phyloP scores from a whole-genome alignment of 2,113 vertebrate genomes.

The Chloropsis cyanopogon region DNA sequence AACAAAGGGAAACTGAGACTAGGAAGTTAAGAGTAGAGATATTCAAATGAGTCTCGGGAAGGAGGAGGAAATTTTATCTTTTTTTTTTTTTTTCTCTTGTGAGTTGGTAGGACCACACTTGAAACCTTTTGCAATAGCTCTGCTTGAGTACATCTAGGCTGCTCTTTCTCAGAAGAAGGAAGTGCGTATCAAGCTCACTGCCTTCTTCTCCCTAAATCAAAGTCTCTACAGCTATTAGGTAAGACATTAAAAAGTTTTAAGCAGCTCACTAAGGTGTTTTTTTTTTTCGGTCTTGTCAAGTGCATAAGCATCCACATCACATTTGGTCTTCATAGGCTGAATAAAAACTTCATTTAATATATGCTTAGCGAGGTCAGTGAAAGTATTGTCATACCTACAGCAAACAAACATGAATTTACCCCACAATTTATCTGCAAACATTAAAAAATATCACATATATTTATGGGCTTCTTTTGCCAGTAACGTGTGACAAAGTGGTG shows the following conservation, averaged over 20 bases:
- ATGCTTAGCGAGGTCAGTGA: neutral
- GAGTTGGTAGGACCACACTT: neutral
- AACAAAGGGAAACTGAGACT: neutral
- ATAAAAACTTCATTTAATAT: neutral
- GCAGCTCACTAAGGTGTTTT: neutral
- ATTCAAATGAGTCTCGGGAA: neutral
- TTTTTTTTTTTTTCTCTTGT: neutral
- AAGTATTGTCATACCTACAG: neutral
- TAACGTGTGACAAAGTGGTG: neutral
- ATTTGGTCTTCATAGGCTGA: neutral
- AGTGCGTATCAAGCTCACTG: neutral
- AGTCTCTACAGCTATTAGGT: neutral
- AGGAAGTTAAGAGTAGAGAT: neutral
- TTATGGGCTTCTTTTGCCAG: neutral
- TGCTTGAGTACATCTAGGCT: neutral
- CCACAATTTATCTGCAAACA: neutral
- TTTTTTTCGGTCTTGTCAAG: neutral
- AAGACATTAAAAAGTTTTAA: conserved; percentile 19
- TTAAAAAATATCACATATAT: neutral
- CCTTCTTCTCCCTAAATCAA: neutral
- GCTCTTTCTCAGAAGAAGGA: conserved; percentile 8
- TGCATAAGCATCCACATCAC: neutral
- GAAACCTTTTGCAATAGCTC: neutral
- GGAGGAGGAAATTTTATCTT: neutral
- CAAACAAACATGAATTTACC: neutral